These are phyloP conservation scores for Drosophila erecta DNA, from an alignment of 1,140 invertebrate genomes.

Conservation along the genomic window DNA sequence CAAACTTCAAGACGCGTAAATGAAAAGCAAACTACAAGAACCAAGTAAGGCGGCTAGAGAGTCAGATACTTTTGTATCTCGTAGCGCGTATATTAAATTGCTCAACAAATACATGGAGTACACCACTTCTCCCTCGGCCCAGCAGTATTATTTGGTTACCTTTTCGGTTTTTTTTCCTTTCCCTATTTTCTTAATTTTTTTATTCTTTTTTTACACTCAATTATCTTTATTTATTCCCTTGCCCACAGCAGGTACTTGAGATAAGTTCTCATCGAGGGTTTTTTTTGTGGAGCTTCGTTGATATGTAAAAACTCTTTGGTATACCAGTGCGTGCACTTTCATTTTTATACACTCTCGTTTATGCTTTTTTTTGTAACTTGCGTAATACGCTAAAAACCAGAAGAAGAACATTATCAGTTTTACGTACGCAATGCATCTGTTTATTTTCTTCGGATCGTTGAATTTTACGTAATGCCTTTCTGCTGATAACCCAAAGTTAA, in stretches of 20 bases:
- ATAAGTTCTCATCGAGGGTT: slow-evolving; percentile 44
- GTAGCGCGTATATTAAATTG: slow-evolving; percentile 55
- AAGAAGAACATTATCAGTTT: slow-evolving; percentile 39
- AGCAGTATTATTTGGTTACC: slow-evolving; percentile 33
- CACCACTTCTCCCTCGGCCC: not conserved
- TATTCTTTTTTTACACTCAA: slow-evolving; percentile 56
- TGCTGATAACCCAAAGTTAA: slow-evolving; percentile 32
- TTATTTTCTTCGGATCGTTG: slow-evolving; percentile 26
- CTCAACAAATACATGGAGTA: slow-evolving; percentile 57
- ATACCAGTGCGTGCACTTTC: slow-evolving; percentile 57
- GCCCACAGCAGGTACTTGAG: slow-evolving; percentile 46
- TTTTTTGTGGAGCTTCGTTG: slow-evolving; percentile 21
- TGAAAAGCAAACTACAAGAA: slow-evolving; percentile 69
- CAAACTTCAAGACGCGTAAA: slow-evolving; percentile 38
- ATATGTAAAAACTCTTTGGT: slow-evolving; percentile 36
- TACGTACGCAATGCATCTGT: slow-evolving; percentile 48
- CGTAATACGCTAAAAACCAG: slow-evolving; percentile 24
- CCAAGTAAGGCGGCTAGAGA: slow-evolving; percentile 14
- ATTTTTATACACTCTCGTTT: slow-evolving; percentile 29
- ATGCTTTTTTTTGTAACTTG: slow-evolving; percentile 21
- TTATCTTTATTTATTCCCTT: slow-evolving; percentile 64
- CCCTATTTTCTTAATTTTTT: slow-evolving; percentile 26
- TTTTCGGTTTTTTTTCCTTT: slow-evolving; percentile 36
- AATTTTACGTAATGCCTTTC: slow-evolving; percentile 38
- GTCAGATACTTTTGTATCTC: slow-evolving; percentile 27